Evolutionary conservation across 2,888 invertebrate species (phyloP).

Genomic region (Eulithis testata): DNA sequence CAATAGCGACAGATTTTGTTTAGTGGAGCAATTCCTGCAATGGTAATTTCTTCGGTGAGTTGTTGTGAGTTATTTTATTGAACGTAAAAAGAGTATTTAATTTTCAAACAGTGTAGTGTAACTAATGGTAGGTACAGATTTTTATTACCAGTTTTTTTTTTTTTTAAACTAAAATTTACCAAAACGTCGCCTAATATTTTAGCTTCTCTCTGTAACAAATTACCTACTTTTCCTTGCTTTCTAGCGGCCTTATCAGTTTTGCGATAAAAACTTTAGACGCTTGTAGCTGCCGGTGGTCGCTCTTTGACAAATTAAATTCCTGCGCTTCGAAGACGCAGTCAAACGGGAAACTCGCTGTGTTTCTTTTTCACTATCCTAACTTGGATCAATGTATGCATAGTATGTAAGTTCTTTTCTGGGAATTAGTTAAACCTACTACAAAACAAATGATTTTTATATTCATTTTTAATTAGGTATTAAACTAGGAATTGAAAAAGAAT

Average conservation of each 20-base stretch:
- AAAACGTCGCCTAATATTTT: slow-evolving; percentile 28
- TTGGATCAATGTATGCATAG: not conserved
- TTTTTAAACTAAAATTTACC: not conserved
- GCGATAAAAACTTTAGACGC: slow-evolving; percentile 57
- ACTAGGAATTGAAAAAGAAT: no score
- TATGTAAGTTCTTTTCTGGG: no score
- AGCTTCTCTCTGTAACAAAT: slow-evolving; percentile 41
- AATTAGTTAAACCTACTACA: no score
- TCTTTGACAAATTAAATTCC: slow-evolving; percentile 61
- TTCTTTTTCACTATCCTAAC: slow-evolving; percentile 12
- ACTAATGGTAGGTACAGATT: no score
- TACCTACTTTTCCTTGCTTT: slow-evolving; percentile 40
- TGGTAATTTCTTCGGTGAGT: slow-evolving; percentile 4
- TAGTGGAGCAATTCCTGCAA: not conserved
- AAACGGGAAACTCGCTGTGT: slow-evolving; percentile 29
- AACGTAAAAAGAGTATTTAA: no score
- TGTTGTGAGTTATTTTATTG: slow-evolving; percentile 4
- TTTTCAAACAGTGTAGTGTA: no score
- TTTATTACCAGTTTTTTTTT: not conserved
- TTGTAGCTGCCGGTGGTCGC: slow-evolving; percentile 42
- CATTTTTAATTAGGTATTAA: no score
- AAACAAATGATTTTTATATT: no score
- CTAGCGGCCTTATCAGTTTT: slow-evolving; percentile 52
- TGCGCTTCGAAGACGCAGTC: slow-evolving; percentile 49
- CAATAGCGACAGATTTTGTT: slow-evolving; percentile 22